Percentiles rank a stretch among this genome's conserved stretches.
phyloP scores from a whole-genome alignment of 2,797 vertebrate genomes.

The Sebastes hubbsi region DNA sequence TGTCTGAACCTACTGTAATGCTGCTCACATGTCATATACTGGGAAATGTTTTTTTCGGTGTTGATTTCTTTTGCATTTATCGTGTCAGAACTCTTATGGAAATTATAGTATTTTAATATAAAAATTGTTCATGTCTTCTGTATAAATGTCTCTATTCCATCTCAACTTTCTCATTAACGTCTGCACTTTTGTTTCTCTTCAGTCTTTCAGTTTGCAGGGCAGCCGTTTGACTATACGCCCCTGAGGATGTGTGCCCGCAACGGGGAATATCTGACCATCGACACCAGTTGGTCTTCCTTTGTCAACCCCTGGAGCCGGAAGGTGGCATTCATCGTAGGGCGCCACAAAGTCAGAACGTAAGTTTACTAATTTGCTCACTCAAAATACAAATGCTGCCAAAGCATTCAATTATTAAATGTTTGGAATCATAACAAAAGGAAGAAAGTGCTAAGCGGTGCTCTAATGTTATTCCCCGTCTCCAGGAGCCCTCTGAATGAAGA shows the following conservation, averaged over 20 bases:
- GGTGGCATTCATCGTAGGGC: slow-evolving; percentile 91
- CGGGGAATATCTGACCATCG: slow-evolving; percentile 93
- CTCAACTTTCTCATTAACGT: neutral
- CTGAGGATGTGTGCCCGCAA: slow-evolving; percentile 91
- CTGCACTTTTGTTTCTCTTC: slow-evolving; percentile 3
- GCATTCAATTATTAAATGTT: neutral
- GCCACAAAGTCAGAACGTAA: slow-evolving; percentile 95
- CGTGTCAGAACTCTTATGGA: too few relatives aligned
- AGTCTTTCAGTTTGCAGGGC: slow-evolving; percentile 92
- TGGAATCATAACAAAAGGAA: neutral
- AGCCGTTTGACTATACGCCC: slow-evolving; percentile 90
- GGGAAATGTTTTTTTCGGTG: neutral
- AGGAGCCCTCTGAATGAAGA: slow-evolving; percentile 93
- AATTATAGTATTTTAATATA: too few relatives aligned
- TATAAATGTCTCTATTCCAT: too few relatives aligned
- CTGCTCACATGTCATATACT: neutral
- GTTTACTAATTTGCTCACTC: slow-evolving; percentile 14
- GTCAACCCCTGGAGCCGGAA: slow-evolving; percentile 97
- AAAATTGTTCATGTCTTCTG: too few relatives aligned
- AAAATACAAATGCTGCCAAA: neutral
- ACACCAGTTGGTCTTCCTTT: slow-evolving; percentile 95
- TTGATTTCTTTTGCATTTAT: neutral
- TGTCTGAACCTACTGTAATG: neutral
- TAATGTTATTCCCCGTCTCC: neutral
- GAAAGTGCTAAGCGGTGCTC: neutral